Evolutionary conservation across 2,113 vertebrate species (phyloP).

Genomic region (Aspidoscelis tigris): DNA sequence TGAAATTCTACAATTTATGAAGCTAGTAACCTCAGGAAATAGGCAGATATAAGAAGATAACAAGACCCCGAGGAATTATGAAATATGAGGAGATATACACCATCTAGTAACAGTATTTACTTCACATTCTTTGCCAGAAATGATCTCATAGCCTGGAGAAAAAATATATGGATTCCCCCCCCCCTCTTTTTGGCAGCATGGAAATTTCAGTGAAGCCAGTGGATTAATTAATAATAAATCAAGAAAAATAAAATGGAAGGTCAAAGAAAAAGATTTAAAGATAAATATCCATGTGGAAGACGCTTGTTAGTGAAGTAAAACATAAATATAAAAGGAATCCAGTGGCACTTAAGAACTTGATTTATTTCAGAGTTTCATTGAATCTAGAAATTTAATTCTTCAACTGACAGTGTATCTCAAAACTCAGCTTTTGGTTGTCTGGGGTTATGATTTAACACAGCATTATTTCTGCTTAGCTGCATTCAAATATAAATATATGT

Average conservation of each 20-base stretch:
- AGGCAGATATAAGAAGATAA: neutral
- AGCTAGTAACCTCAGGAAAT: neutral
- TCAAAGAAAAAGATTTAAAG: neutral
- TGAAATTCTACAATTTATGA: conserved; percentile 8
- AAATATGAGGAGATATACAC: conserved; percentile 13
- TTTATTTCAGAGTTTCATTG: neutral
- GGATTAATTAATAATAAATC: neutral
- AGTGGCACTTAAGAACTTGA: neutral
- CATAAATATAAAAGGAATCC: neutral
- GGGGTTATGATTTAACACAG: too few relatives aligned
- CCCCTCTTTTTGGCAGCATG: conserved; percentile 13
- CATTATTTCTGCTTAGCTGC: too few relatives aligned
- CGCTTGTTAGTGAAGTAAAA: neutral
- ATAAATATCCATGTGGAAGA: too few relatives aligned
- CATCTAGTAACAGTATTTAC: conserved; percentile 6
- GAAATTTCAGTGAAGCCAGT: conserved; percentile 4
- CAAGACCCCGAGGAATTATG: conserved; percentile 21
- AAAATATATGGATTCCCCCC: neutral
- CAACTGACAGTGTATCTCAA: neutral
- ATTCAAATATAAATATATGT: too few relatives aligned
- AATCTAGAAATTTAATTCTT: neutral
- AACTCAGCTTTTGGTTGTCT: too few relatives aligned
- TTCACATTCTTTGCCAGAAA: conserved; percentile 7
- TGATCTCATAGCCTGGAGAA: conserved; percentile 20
- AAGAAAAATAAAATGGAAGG: neutral